Evolutionary conservation across 2,888 invertebrate genomes (phyloP).

Genomic region (Perdita meconis): DNA sequence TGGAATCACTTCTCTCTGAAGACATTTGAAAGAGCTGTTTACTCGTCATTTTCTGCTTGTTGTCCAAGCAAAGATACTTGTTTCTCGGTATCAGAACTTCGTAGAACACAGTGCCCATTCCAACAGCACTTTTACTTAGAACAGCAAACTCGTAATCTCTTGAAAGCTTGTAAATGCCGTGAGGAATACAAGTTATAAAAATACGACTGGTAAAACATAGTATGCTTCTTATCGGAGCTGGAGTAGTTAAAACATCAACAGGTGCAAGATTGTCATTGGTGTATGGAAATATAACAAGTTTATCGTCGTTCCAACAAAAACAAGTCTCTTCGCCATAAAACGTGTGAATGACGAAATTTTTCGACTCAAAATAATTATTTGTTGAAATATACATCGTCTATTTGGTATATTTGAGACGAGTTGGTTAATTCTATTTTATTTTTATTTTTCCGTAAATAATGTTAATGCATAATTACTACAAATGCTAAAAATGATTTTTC

Average conservation of each 20-base stretch:
- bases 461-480: not conserved
- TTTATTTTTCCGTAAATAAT: not conserved
- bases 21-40: conserved; percentile 68
- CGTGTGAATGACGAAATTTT: conserved; percentile 71
- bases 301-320: conserved; percentile 75
- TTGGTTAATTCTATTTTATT: too few species aligned
- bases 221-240: conserved; percentile 71
- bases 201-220: conserved; percentile 71
- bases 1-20: not conserved
- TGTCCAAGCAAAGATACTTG: conserved; percentile 66
- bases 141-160: conserved; percentile 65
- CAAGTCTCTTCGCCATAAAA: conserved; percentile 76
- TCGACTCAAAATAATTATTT: conserved; percentile 63
- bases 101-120: conserved; percentile 71
- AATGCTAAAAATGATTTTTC: not conserved
- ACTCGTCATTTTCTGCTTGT: conserved; percentile 71
- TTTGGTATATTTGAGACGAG: not conserved
- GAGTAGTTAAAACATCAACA: conserved; percentile 59
- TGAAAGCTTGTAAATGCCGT: conserved; percentile 77
- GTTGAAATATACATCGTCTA: conserved; percentile 60
- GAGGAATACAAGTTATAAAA: conserved; percentile 75
- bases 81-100: conserved; percentile 68
- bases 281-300: conserved; percentile 73
- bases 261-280: not conserved
- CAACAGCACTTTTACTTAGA: conserved; percentile 75